A percentile compares a stretch with the other conserved stretches of the same genome.
Conservation (phyloP, 2,888 invertebrate genomes). For the Spilarctia lutea region DNA sequence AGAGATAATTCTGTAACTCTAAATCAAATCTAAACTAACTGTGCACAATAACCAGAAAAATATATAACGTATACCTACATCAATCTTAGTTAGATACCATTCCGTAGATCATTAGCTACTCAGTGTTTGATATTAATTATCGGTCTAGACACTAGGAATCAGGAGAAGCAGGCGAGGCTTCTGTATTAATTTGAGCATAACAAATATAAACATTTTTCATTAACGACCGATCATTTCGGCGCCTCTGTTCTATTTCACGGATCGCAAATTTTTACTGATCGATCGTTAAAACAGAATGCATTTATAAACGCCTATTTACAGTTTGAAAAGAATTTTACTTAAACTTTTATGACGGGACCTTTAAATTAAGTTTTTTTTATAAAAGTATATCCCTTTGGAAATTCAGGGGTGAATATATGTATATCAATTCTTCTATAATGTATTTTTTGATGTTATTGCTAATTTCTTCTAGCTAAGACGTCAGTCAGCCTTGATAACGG, state of each 20-base stretch:
- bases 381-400: neutral
- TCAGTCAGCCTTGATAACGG: neutral
- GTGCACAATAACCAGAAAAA: neutral
- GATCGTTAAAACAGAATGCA: constrained; percentile 64
- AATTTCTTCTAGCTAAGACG: neutral
- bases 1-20: no score
- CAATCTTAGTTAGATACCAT: neutral
- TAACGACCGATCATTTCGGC: constrained; percentile 55
- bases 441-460: no score
- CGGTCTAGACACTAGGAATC: constrained; percentile 59
- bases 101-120: constrained; percentile 21
- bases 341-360: constrained; percentile 45
- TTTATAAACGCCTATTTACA: constrained; percentile 50
- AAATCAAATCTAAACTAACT: no score
- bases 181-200: constrained; percentile 33
- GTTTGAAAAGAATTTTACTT: constrained; percentile 55
- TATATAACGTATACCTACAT: no score
- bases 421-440: no score
- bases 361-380: constrained; percentile 24
- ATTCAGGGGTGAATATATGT: neutral
- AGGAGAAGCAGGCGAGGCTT: constrained; percentile 32
- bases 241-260: constrained; percentile 64
- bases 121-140: constrained; percentile 75
- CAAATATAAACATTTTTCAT: constrained; percentile 53
- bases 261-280: constrained; percentile 64